These are phyloP conservation scores for Mesoclemmys tuberculata DNA, from an alignment of 2,113 vertebrate genomes.

Conservation along the genomic window DNA sequence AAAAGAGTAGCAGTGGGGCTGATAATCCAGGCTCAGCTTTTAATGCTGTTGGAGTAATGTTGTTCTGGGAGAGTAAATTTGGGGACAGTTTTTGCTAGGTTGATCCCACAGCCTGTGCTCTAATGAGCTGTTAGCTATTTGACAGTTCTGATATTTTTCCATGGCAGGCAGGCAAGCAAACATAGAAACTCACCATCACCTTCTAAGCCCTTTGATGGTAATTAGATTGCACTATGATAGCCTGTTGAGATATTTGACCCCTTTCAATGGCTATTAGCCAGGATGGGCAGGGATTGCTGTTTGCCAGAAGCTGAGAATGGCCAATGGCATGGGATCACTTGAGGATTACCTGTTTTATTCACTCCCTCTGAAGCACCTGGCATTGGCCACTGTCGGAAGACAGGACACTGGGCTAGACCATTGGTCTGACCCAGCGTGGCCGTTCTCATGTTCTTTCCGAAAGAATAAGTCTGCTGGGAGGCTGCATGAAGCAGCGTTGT, in stretches of 20 bases:
- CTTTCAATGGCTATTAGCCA: no score
- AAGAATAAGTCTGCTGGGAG: not conserved
- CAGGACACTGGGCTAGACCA: no score
- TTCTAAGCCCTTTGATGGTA: not conserved
- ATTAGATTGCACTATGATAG: not conserved
- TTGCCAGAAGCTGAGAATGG: no score
- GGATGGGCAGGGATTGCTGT: no score
- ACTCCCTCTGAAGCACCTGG: no score
- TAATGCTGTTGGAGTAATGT: not conserved
- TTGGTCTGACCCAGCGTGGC: no score
- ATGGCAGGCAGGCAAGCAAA: not conserved
- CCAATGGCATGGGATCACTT: no score
- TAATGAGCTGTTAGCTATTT: not conserved
- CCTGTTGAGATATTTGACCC: not conserved
- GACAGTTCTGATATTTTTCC: not conserved
- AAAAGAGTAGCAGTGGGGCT: not conserved
- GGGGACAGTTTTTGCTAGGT: not conserved
- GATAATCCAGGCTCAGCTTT: not conserved
- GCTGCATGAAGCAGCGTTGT: not conserved
- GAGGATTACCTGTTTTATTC: no score
- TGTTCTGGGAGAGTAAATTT: no score
- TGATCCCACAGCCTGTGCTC: not conserved
- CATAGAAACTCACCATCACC: not conserved
- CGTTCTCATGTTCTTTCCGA: no score
- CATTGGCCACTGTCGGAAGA: no score